Conservation (phyloP, 2,113 vertebrate genomes). For the Leuciscus idus region DNA sequence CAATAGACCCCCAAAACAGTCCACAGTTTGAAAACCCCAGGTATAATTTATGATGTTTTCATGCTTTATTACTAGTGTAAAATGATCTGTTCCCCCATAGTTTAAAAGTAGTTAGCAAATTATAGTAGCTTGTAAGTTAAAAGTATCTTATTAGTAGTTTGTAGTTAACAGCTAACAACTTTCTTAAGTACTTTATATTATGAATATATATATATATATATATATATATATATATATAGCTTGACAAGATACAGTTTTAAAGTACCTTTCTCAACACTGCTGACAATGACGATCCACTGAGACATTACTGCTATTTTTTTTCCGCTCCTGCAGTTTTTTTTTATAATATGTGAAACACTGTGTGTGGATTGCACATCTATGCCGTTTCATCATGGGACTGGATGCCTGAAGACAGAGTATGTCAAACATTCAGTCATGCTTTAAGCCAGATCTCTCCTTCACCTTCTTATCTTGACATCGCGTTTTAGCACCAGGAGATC, state of each 20-base stretch:
- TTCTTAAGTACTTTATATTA: background rate
- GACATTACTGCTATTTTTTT: slow-evolving; percentile 4
- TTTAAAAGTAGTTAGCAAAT: background rate
- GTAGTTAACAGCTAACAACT: background rate
- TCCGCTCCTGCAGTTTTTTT: slow-evolving; percentile 6
- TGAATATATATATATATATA: background rate
- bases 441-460: slow-evolving; percentile 64
- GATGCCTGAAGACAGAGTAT: slow-evolving; percentile 60
- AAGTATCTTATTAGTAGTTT: background rate
- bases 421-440: slow-evolving; percentile 66
- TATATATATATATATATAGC: too few species aligned
- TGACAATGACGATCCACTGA: slow-evolving; percentile 51
- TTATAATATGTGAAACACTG: slow-evolving; percentile 12
- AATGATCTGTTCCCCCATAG: background rate
- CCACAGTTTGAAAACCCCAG: background rate
- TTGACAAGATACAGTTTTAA: background rate
- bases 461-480: slow-evolving; percentile 70
- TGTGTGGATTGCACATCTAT: slow-evolving; percentile 27
- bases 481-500: slow-evolving; percentile 66
- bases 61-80: background rate
- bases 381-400: slow-evolving; percentile 20
- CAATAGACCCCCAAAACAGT: too few species aligned
- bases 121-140: background rate
- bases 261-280: slow-evolving; percentile 43
- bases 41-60: background rate